Evolutionary conservation across 2,888 invertebrate species (phyloP), one percentile per base, ranked within the genome.

Genomic region (Pollenia amentaria): DNA sequence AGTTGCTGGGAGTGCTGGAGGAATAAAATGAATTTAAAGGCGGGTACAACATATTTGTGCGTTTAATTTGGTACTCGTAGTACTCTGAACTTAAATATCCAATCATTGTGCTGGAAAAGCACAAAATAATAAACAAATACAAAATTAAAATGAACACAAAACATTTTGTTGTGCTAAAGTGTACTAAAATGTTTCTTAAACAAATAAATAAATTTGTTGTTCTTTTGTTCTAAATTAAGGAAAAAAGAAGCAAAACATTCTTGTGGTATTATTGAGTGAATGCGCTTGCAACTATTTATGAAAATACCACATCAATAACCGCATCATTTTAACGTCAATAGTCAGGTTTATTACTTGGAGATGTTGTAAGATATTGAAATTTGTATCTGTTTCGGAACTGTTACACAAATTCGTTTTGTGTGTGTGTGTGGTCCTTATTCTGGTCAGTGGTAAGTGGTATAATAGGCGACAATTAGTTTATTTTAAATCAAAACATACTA

Each of bases 121-220:
- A 73, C 69, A 51, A 10, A 55, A 60, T 51, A 60, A 53, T n/a
- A 51, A 73, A 78, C 10, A 65, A 67, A 57, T 42, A n/a, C 9
- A 40, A 55, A 65, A 53, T 48, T 67, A 53, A 62, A 51, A 64
- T 69, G 40, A 44, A 42, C 18, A 55, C 55, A 70, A 67, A 48
- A 51, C 38, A 51, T 51, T 79, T 70, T 65, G 11, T 67, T 77
- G 29, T 44, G 16, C 16, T 77, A 3, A 80, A 72, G 83, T 29
- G 29, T 80, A 76, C 55, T 87, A 77, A 87, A 87, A 87, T 42
- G 77, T 84, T 84, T 84, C 72, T 87, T 84, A 62, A 80, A 77
- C 72, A 87, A 87, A 84, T 84, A 84, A 87, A 87, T 84, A 80
- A 72, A 55, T 82, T 48, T 40, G 21, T 62, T 12, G 7, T 53